Conservation (phyloP, 2,797 vertebrate genomes). For the Trachops cirrhosus region DNA sequence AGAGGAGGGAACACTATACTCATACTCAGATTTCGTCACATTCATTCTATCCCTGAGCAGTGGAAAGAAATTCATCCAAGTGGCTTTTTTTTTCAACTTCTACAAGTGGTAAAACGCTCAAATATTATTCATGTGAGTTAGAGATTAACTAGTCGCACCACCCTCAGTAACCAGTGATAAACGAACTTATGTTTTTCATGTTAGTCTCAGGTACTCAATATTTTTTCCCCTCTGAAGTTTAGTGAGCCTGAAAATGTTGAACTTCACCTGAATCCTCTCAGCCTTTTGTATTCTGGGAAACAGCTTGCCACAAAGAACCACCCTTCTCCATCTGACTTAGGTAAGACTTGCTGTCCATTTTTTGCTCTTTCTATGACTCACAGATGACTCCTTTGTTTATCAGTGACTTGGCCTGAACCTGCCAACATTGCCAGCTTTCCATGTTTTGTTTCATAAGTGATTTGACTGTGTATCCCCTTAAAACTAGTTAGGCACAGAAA, state of each 20-base stretch:
- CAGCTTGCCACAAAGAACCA: not conserved
- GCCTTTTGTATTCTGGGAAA: not conserved
- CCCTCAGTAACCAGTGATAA: not conserved
- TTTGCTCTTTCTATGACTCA: not conserved
- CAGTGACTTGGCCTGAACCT: not conserved
- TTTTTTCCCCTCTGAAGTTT: not conserved
- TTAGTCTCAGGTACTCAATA: not conserved
- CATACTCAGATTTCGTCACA: too few relatives aligned
- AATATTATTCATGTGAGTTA: not conserved
- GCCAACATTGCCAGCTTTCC: not conserved
- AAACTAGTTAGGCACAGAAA: not conserved
- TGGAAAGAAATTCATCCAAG: not conserved
- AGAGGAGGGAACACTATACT: not conserved
- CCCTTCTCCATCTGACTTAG: not conserved
- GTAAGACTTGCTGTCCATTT: not conserved
- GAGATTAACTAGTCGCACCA: not conserved
- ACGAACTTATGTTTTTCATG: not conserved
- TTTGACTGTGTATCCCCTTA: not conserved
- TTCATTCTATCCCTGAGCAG: too few relatives aligned
- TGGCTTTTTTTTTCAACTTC: not conserved
- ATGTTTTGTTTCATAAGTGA: not conserved
- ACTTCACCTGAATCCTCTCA: not conserved
- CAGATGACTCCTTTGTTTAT: not conserved
- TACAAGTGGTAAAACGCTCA: not conserved
- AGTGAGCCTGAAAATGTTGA: not conserved